Conservation (phyloP, 2,888 invertebrate species). For the Tipula confusa region DNA sequence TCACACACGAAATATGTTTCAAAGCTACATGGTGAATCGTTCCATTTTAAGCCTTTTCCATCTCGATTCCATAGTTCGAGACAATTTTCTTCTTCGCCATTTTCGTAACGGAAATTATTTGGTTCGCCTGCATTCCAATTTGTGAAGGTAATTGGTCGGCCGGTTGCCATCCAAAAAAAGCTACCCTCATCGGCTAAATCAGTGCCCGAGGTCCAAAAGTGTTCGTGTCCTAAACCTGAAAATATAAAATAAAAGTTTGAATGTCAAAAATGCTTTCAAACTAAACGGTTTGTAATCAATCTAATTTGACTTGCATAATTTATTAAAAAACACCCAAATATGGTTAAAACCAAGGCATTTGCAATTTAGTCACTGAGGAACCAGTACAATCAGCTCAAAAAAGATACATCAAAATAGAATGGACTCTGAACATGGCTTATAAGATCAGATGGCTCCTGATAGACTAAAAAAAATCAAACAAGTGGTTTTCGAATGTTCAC, state of each 20-base stretch:
- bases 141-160: constrained; percentile 81
- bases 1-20: constrained; percentile 91
- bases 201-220: constrained; percentile 91
- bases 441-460: too few species aligned
- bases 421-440: too few species aligned
- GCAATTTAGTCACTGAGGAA: too few species aligned
- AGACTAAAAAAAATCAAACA: too few species aligned
- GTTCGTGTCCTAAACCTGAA: constrained; percentile 80
- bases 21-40: constrained; percentile 89
- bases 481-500: too few species aligned
- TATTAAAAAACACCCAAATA: too few species aligned
- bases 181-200: constrained; percentile 86
- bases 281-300: too few species aligned
- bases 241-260: background rate
- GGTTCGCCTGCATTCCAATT: constrained; percentile 94
- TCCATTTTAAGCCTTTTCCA: constrained; percentile 89
- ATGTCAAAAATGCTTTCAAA: too few species aligned
- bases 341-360: too few species aligned
- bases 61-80: constrained; percentile 85
- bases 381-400: too few species aligned
- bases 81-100: constrained; percentile 90
- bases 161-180: constrained; percentile 92
- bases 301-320: too few species aligned
- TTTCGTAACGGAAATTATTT: constrained; percentile 84
- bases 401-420: too few species aligned